Conservation (phyloP, 2,113 vertebrate species). For the Laterallus jamaicensis region DNA sequence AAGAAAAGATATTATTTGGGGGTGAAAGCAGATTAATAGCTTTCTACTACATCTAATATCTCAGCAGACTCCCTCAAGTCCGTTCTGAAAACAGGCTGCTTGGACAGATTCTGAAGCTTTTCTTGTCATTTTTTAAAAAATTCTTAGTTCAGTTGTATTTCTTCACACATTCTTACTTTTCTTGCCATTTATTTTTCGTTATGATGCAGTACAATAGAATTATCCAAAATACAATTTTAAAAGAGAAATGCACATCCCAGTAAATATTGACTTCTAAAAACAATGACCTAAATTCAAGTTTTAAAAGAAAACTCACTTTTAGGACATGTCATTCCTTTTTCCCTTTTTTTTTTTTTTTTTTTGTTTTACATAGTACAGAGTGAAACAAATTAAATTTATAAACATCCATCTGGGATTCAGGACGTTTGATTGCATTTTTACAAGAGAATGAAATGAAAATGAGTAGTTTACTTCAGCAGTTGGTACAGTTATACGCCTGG, state of each 20-base stretch:
- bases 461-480: constrained; percentile 9
- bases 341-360: neutral
- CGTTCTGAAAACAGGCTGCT: neutral
- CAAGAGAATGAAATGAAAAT: constrained; percentile 16
- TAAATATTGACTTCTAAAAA: neutral
- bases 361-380: neutral
- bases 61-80: neutral
- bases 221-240: neutral
- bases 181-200: neutral
- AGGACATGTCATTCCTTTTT: neutral
- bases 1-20: neutral
- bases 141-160: neutral
- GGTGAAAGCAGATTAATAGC: neutral
- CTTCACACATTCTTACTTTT: neutral
- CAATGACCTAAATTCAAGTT: neutral
- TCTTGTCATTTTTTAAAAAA: neutral
- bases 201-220: neutral
- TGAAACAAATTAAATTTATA: constrained; percentile 15
- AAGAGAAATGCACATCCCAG: neutral
- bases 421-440: constrained; percentile 23
- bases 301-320: neutral
- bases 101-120: neutral
- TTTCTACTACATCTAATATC: neutral
- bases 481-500: neutral
- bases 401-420: constrained; percentile 13